Conservation (phyloP, 2,113 vertebrate genomes). For the Oncorhynchus tshawytscha region DNA sequence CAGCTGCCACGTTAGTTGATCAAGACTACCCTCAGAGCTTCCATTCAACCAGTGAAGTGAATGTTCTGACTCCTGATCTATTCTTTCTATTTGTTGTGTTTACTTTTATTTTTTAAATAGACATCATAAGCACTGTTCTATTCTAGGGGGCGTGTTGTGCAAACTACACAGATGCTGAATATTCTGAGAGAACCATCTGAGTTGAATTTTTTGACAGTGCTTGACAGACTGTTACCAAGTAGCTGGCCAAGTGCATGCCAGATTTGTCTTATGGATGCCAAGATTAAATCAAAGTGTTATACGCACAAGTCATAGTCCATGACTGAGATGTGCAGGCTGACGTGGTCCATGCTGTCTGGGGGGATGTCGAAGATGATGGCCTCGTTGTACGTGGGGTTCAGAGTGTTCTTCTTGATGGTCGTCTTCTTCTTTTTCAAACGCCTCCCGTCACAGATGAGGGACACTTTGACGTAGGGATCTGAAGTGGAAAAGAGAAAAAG, state of each 20-base stretch:
- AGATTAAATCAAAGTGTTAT: too few relatives aligned
- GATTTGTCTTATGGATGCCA: neutral
- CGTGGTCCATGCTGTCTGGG: slow-evolving; percentile 97
- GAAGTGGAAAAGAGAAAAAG: neutral
- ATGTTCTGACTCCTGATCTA: neutral
- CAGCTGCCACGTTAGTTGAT: too few relatives aligned
- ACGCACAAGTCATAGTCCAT: slow-evolving; percentile 95
- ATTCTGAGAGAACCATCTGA: too few relatives aligned
- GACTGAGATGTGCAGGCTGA: slow-evolving; percentile 95
- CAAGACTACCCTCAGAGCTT: neutral
- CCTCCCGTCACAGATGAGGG: slow-evolving; percentile 91
- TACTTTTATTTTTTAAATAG: too few relatives aligned
- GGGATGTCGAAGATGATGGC: slow-evolving; percentile 99
- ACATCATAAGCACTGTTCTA: neutral
- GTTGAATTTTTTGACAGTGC: neutral
- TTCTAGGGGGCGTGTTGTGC: too few relatives aligned
- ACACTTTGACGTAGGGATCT: slow-evolving; percentile 98
- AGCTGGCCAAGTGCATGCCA: too few relatives aligned
- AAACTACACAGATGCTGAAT: too few relatives aligned
- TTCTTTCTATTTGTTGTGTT: too few relatives aligned
- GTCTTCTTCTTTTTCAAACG: slow-evolving; percentile 99
- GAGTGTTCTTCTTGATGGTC: slow-evolving; percentile 96
- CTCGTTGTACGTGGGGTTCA: slow-evolving; percentile 97
- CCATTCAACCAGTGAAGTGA: neutral
- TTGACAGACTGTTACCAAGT: neutral